phyloP scores from a whole-genome alignment of 1,140 invertebrate genomes.

The Nasonia vitripennis region DNA sequence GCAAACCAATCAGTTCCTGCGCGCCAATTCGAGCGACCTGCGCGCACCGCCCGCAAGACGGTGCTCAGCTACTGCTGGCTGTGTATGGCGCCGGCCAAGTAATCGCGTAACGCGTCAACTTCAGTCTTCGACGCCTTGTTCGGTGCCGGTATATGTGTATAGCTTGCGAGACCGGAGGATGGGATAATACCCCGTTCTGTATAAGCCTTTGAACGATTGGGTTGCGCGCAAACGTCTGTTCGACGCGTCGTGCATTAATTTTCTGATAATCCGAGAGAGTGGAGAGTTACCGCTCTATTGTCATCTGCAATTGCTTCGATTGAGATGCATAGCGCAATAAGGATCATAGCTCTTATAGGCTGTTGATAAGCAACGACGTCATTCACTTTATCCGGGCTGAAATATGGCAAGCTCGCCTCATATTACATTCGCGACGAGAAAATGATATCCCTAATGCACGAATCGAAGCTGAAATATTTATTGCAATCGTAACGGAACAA shows the following conservation, averaged over 20 bases:
- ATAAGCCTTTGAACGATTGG: conserved; percentile 26
- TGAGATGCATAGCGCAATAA: conserved; percentile 16
- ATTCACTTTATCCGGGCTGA: background rate
- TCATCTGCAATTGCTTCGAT: conserved; percentile 13
- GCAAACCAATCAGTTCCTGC: conserved; percentile 73
- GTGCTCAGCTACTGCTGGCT: background rate
- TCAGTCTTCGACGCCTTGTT: background rate
- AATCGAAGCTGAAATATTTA: no score
- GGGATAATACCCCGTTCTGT: background rate
- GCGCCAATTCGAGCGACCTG: no score
- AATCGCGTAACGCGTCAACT: conserved; percentile 44
- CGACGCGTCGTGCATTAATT: conserved; percentile 29
- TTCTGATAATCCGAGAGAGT: conserved; percentile 32
- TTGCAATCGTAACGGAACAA: no score
- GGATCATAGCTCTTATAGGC: conserved; percentile 8
- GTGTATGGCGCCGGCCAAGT: background rate
- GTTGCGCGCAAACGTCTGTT: background rate
- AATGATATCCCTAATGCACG: no score
- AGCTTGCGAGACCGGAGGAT: background rate
- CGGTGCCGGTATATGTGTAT: background rate
- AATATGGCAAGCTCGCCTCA: no score
- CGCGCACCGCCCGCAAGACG: no score
- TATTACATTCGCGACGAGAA: no score
- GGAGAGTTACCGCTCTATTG: conserved; percentile 8
- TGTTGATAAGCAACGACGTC: background rate